phyloP scores from a whole-genome alignment of 2,113 vertebrate genomes.

The Emydocephalus ijimae region DNA sequence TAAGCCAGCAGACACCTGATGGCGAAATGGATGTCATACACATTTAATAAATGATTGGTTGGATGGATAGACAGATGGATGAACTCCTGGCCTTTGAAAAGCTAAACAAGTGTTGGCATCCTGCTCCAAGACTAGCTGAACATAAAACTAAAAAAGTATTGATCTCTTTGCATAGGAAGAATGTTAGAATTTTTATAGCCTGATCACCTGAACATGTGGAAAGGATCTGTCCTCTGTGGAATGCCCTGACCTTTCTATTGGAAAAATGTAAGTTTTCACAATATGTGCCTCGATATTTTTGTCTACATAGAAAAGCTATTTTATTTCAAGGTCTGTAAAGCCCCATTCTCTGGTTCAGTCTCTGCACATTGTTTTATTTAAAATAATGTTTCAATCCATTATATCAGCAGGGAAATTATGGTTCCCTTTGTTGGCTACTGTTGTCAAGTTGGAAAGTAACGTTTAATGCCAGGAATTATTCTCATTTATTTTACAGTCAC shows the following conservation, averaged over 20 bases:
- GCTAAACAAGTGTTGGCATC: not conserved
- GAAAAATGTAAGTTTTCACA: not conserved
- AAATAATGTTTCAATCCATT: not conserved
- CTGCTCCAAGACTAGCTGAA: not conserved
- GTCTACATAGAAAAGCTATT: not conserved
- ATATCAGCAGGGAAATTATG: not conserved
- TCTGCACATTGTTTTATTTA: not conserved
- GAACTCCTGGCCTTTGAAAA: not conserved
- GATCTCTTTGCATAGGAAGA: not conserved
- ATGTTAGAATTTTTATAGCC: not conserved
- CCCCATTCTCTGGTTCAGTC: not conserved
- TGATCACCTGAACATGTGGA: not conserved
- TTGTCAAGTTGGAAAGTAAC: not conserved
- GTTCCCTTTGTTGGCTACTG: not conserved
- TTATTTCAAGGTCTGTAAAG: not conserved
- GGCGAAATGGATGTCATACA: not conserved
- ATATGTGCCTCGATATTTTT: not conserved
- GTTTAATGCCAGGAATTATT: not conserved
- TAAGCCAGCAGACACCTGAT: not conserved
- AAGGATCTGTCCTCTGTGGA: not conserved
- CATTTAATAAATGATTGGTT: not conserved
- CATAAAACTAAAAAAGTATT: not conserved
- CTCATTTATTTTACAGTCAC: not conserved
- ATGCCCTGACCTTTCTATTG: not conserved
- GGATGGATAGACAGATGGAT: not conserved